Percentiles rank a stretch among this genome's conserved stretches.
Evolutionary conservation across 2,113 vertebrate species (phyloP).

Genomic region (Pao palembangensis): DNA sequence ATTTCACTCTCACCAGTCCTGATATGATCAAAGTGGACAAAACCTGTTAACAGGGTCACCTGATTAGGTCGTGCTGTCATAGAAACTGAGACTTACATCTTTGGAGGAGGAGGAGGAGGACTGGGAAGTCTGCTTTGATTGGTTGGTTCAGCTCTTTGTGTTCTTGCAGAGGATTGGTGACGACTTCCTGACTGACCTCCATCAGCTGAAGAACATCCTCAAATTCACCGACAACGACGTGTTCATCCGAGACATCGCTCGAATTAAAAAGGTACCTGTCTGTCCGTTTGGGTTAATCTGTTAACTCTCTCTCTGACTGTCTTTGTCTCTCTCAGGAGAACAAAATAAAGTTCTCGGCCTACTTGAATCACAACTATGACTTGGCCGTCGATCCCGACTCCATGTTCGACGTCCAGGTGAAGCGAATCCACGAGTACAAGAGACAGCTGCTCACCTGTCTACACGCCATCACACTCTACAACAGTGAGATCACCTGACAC

Average conservation of each 20-base stretch:
- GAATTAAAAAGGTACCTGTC: constrained; percentile 89
- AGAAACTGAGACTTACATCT: too few relatives aligned
- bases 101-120: too few relatives aligned
- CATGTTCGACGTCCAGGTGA: constrained; percentile 97
- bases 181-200: constrained; percentile 88
- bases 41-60: too few relatives aligned
- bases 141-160: neutral
- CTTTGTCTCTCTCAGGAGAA: constrained; percentile 80
- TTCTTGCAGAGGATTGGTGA: constrained; percentile 87
- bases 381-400: constrained; percentile 89
- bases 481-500: constrained; percentile 71
- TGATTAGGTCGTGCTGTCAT: too few relatives aligned
- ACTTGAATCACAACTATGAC: constrained; percentile 87
- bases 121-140: too few relatives aligned
- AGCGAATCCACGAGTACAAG: constrained; percentile 97
- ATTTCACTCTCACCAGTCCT: too few relatives aligned
- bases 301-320: too few relatives aligned
- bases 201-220: constrained; percentile 81
- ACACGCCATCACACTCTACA: constrained; percentile 92
- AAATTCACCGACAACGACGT: constrained; percentile 75
- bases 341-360: constrained; percentile 87
- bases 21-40: too few relatives aligned
- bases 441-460: constrained; percentile 95
- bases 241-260: constrained; percentile 86
- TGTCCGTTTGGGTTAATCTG: too few relatives aligned